Base-by-base conservation (phyloP, 2,888 invertebrate genomes). In the Trichacis sp. region DNA sequence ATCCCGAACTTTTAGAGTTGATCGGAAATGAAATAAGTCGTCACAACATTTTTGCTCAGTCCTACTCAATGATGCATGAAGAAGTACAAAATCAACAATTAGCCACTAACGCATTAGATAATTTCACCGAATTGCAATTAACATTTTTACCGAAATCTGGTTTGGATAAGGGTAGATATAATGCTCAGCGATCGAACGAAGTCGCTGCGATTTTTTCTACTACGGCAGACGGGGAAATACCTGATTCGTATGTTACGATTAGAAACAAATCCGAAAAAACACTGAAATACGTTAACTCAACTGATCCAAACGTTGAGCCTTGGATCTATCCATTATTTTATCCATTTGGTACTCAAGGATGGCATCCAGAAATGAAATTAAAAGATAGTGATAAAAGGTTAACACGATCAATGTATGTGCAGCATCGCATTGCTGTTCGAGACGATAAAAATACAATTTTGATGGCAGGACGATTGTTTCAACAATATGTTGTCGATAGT, bases 121-220 rank as follows among this genome's bases (percentile, higher is more conserved):
- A 19, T 40, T 2, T 49, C 15, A 15, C 42, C 3, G 14, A 60
- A 48, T 57, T 65, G n/a, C 19, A 52, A 51, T 20, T 70, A 48
- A 30, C 64, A 19, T 72, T 73, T 57, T 52, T 64, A 12, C 53
- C 62, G n/a, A 72, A 69, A 38, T 51, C 64, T 45, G 69, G 69
- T 33, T 15, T 68, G 12, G 67, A 67, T 50, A 17, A 9, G 1
- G 38, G 52, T 4, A 15, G 61, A 24, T 61, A 33, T n/a, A n/a
- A n/a, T n/a, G n/a, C n/a, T n/a, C n/a, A n/a, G n/a, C n/a, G n/a
- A n/a, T n/a, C n/a, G n/a, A n/a, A n/a, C n/a, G n/a, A n/a, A n/a
- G n/a, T n/a, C n/a, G n/a, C n/a, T n/a, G n/a, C n/a, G n/a, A n/a
- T 65, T 51, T 70, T 69, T 61, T 61, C 62, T 11, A 71, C 66